A percentile compares a stretch with the other conserved stretches of the same genome.
Evolutionary conservation across 1,140 invertebrate genomes (phyloP).

Genomic region (Geopemphigus sp.): DNA sequence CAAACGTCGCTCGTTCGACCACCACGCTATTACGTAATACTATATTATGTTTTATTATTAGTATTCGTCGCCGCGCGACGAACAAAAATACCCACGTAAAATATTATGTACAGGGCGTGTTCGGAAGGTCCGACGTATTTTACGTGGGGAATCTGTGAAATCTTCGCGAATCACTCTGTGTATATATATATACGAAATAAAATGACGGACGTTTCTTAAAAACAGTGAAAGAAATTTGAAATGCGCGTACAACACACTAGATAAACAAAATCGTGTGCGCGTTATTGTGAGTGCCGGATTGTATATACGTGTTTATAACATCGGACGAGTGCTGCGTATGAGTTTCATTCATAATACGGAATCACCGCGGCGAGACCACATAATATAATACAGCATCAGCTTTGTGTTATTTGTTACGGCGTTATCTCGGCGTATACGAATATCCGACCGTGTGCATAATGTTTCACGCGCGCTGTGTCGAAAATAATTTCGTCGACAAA

Average conservation of each 20-base stretch:
- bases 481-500: background rate
- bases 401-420: background rate
- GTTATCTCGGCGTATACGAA: background rate
- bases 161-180: too few relatives aligned
- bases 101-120: too few relatives aligned
- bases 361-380: background rate
- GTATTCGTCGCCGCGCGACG: too few relatives aligned
- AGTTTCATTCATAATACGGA: slow-evolving; percentile 14
- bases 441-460: background rate
- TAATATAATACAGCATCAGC: background rate
- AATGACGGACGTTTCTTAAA: background rate
- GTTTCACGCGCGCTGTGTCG: background rate
- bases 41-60: too few relatives aligned
- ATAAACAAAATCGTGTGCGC: slow-evolving; percentile 19
- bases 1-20: background rate
- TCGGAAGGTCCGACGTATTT: too few relatives aligned
- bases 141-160: too few relatives aligned
- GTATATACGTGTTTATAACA: background rate
- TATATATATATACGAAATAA: background rate
- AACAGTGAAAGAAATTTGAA: background rate
- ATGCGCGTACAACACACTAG: background rate
- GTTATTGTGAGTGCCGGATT: background rate
- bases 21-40: too few relatives aligned
- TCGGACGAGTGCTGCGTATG: background rate
- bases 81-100: too few relatives aligned